Conservation (phyloP, 1,140 invertebrate species). For the Gryon sp. region DNA sequence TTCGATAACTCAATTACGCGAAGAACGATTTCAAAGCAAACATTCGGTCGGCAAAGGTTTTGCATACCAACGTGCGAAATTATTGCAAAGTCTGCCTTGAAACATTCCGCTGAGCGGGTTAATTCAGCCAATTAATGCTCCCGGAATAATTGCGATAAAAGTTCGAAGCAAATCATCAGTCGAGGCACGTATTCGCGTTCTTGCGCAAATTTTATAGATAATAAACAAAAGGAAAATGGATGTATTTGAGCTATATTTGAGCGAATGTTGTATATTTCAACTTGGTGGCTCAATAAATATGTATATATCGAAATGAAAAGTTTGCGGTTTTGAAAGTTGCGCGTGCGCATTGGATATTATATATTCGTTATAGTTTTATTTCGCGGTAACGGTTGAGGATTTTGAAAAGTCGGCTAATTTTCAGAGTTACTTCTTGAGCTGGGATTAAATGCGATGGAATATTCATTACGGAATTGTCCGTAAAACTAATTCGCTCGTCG, state of each 20-base stretch:
- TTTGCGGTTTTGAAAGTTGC: background rate
- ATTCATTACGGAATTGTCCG: slow-evolving; percentile 23
- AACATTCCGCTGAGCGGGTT: slow-evolving; percentile 13
- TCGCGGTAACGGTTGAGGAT: too few relatives aligned
- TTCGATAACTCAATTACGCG: slow-evolving; percentile 1
- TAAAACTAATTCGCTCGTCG: slow-evolving; percentile 16
- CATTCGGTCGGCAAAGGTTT: slow-evolving; percentile 19
- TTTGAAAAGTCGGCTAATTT: slow-evolving; percentile 9
- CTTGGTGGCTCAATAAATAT: too few relatives aligned
- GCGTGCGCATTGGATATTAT: too few relatives aligned
- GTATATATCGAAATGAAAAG: slow-evolving; percentile 9
- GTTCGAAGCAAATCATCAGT: background rate
- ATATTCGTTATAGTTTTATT: too few relatives aligned
- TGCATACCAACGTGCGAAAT: slow-evolving; percentile 47
- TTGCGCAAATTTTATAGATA: slow-evolving; percentile 2
- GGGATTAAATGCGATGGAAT: slow-evolving; percentile 14
- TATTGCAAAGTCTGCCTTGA: slow-evolving; percentile 10
- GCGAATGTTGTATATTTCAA: too few relatives aligned
- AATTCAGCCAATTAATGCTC: slow-evolving; percentile 33
- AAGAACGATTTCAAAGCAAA: slow-evolving; percentile 27
- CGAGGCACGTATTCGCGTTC: background rate
- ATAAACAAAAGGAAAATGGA: slow-evolving; percentile 1
- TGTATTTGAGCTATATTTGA: too few relatives aligned
- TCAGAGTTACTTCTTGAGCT: background rate
- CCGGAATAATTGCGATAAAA: slow-evolving; percentile 27